These are phyloP conservation scores for Antheraea mylitta DNA, from an alignment of 1,140 invertebrate genomes.

Conservation along the genomic window DNA sequence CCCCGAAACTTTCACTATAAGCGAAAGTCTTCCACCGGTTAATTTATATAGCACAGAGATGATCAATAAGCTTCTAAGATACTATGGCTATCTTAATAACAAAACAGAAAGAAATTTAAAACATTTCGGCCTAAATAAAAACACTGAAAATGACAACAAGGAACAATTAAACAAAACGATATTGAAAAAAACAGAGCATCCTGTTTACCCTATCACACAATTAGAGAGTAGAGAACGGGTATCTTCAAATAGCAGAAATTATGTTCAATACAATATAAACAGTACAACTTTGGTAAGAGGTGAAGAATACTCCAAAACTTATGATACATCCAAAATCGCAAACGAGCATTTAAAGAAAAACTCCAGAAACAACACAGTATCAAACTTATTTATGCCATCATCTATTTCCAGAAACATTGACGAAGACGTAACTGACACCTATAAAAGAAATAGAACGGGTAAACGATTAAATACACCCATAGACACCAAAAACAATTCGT, in stretches of 20 bases:
- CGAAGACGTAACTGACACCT: constrained; percentile 1
- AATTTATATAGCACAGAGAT: constrained; percentile 74
- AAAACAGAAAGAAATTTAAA: constrained; percentile 58
- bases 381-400: constrained; percentile 30
- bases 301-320: constrained; percentile 44
- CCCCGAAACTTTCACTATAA: constrained; percentile 71
- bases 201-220: not conserved
- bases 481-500: constrained; percentile 23
- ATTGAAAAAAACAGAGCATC: constrained; percentile 12
- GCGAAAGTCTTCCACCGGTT: constrained; percentile 67
- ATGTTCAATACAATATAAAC: constrained; percentile 33
- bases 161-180: constrained; percentile 26
- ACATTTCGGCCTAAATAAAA: constrained; percentile 18
- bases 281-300: constrained; percentile 39
- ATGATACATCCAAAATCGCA: constrained; percentile 52
- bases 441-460: constrained; percentile 36
- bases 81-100: constrained; percentile 69
- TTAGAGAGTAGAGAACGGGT: not conserved
- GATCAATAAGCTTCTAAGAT: constrained; percentile 69
- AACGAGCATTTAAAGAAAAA: constrained; percentile 52
- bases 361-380: constrained; percentile 50
- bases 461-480: constrained; percentile 61
- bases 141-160: constrained; percentile 20
- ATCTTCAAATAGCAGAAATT: not conserved
- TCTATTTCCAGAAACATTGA: constrained; percentile 34